phyloP scores from a whole-genome alignment of 2,797 vertebrate genomes.

The Poeciliopsis turneri region DNA sequence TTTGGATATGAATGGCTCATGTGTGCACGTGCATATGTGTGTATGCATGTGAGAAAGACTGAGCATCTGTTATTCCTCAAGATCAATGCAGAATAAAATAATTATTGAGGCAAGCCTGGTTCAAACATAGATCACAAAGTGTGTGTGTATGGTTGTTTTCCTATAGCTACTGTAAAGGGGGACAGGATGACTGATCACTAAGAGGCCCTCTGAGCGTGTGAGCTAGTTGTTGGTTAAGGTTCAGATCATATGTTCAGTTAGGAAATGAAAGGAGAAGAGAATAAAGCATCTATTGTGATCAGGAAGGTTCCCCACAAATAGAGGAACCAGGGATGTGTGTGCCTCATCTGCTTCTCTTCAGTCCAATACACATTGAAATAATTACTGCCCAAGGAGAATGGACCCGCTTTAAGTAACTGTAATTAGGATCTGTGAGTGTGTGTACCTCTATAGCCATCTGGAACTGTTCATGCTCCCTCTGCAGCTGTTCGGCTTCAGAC shows the following conservation, averaged over 20 bases:
- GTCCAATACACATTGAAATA: conserved; percentile 46
- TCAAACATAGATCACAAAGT: conserved; percentile 26
- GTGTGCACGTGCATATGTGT: not conserved
- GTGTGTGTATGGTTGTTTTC: conserved; percentile 12
- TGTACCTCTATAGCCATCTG: conserved; percentile 86
- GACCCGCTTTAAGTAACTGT: conserved; percentile 41
- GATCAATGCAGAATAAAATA: conserved; percentile 49
- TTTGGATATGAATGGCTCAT: not conserved
- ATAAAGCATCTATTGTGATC: not conserved
- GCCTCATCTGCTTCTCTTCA: conserved; percentile 55
- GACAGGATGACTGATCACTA: not conserved
- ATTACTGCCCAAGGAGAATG: conserved; percentile 46
- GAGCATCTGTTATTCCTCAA: conserved; percentile 43
- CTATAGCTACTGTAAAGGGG: no score
- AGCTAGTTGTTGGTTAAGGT: not conserved
- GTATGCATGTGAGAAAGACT: not conserved
- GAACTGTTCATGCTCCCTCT: conserved; percentile 97
- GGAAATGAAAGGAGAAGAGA: not conserved
- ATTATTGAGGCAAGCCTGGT: conserved; percentile 28
- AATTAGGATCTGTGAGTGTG: conserved; percentile 34
- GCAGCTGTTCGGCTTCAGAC: conserved; percentile 97
- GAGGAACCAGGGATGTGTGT: conserved; percentile 5
- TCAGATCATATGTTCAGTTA: not conserved
- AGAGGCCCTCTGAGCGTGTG: not conserved
- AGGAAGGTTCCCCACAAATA: not conserved